Percentiles rank a stretch among this genome's conserved stretches.
These are phyloP conservation scores for Agonopterix arenella DNA, from an alignment of 2,888 invertebrate genomes.

Conservation along the genomic window DNA sequence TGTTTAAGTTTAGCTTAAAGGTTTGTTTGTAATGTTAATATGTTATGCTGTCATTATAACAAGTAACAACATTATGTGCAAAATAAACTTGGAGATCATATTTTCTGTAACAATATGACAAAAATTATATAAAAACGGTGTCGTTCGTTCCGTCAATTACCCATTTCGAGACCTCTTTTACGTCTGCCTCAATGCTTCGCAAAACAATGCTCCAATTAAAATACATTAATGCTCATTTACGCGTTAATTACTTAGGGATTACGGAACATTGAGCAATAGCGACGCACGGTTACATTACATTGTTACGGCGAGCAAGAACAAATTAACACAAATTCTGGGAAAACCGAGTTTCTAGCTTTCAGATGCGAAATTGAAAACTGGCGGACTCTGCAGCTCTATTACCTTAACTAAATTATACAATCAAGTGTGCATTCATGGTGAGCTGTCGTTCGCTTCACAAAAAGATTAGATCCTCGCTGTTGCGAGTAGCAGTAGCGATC, in stretches of 20 bases:
- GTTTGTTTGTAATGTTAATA: too few species aligned
- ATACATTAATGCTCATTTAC: conserved; percentile 31
- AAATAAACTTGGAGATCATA: too few species aligned
- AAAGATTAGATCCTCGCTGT: conserved; percentile 21
- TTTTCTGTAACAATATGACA: too few species aligned
- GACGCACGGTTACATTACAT: conserved; percentile 6
- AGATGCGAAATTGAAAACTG: conserved; percentile 53
- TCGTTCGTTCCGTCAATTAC: neutral
- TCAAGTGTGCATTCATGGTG: conserved; percentile 47
- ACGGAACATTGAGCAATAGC: conserved; percentile 29
- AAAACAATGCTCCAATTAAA: conserved; percentile 29
- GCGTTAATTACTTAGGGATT: conserved; percentile 36
- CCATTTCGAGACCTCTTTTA: conserved; percentile 2
- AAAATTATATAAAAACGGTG: too few species aligned
- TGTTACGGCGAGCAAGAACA: too few species aligned
- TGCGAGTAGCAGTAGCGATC: too few species aligned
- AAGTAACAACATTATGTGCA: too few species aligned
- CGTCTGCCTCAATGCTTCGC: neutral
- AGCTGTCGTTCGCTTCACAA: conserved; percentile 11
- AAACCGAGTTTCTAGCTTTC: conserved; percentile 44
- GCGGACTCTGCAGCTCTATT: conserved; percentile 36
- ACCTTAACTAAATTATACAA: conserved; percentile 59
- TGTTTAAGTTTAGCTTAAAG: too few species aligned
- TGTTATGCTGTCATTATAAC: too few species aligned
- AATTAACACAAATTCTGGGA: too few species aligned